These are phyloP conservation scores for Fundulus diaphanus DNA, from an alignment of 2,797 vertebrate genomes.

Conservation along the genomic window DNA sequence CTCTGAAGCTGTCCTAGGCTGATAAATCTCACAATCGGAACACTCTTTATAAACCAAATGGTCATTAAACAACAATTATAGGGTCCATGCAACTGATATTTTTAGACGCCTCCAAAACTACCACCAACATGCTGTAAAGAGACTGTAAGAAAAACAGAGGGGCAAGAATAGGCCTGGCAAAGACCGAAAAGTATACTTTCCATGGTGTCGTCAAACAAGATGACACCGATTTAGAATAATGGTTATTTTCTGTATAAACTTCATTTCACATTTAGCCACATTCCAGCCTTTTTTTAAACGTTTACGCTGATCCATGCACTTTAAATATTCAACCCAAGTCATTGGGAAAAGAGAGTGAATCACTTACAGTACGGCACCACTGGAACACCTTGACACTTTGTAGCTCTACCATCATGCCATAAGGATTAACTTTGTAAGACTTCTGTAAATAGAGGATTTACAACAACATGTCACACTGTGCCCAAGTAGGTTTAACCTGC, in stretches of 20 bases:
- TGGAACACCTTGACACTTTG: too few relatives aligned
- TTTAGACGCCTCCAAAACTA: neutral
- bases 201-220: neutral
- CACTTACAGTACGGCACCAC: too few relatives aligned
- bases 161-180: neutral
- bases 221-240: too few relatives aligned
- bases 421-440: too few relatives aligned
- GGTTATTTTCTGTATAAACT: neutral
- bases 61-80: neutral
- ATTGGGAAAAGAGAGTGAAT: neutral
- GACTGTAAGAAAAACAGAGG: neutral
- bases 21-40: neutral
- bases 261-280: neutral
- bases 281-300: neutral
- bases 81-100: neutral
- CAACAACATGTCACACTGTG: too few relatives aligned
- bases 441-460: too few relatives aligned
- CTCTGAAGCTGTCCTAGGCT: neutral
- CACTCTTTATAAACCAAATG: constrained; percentile 4
- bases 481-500: too few relatives aligned
- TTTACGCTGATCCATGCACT: neutral
- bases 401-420: too few relatives aligned
- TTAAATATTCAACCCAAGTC: neutral
- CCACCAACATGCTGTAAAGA: neutral
- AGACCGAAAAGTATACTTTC: neutral